Base-by-base conservation (phyloP, 2,113 vertebrate genomes). In the Odocoileus virginianus region DNA sequence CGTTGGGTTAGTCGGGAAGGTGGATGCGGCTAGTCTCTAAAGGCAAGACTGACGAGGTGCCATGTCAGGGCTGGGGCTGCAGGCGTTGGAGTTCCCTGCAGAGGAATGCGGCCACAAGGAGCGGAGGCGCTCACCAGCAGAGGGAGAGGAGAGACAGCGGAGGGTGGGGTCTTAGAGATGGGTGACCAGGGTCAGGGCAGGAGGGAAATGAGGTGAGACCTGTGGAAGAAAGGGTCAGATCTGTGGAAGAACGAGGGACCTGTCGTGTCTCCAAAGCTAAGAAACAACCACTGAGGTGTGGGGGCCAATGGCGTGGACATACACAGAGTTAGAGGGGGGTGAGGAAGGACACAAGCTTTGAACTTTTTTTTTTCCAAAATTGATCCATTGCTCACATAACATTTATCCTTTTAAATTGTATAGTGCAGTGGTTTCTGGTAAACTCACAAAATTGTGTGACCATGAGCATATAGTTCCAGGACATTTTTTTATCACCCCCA, bases 381-480 rank as follows among this genome's bases (percentile, higher is more conserved):
- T 30, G 81, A 55, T n/a, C 82, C 25, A 5, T 7, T 28, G 93
- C 55, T 93, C 86, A 57, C 71, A 28, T 36, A 89, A 74, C 64
- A 23, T 87, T 61, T 52, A 64, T 36, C 36, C 27, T 82, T 74
- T 87, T 50, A 76, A 94, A 88, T 16, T 55, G 21, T 40, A 67
- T 8, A 50, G 4, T 55, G 47, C 64, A 60, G 47, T 40, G 19
- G 54, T 50, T 92, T 93, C 81, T 64, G 64, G 13, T 11, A 57
- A 61, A 16, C 45, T 95, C 40, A 81, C 19, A 19, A 60, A 83
- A 84, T 14, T 45, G 36, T 61, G 6, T 36, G 61, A 58, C 76
- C 64, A 97, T 76, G 47, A 50, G 33, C 45, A 76, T 82, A 25
- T 84, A 94, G 94, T 57, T 81, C 40, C 71, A 91, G 95, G 89